Percentiles rank a stretch among this genome's conserved stretches.
phyloP scores from a whole-genome alignment of 2,888 invertebrate genomes.

The Anthrax anthrax region DNA sequence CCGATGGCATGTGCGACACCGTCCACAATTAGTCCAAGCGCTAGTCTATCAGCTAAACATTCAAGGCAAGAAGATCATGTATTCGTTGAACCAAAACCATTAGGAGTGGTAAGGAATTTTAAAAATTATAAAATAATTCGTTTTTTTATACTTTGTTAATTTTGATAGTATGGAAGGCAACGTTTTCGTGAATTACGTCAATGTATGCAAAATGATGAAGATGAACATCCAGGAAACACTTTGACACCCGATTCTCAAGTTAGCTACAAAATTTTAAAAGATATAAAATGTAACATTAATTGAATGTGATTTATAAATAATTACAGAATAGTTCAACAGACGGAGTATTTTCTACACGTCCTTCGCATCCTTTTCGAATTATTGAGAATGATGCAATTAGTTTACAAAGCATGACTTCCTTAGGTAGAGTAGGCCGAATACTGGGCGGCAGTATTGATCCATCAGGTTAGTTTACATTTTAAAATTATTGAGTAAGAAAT shows the following conservation, averaged over 20 bases:
- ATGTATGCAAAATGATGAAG: conserved; percentile 77
- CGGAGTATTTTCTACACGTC: conserved; percentile 52
- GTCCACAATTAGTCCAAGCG: conserved; percentile 28
- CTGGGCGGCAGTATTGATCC: conserved; percentile 54
- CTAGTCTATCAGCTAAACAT: conserved; percentile 23
- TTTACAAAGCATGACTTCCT: conserved; percentile 75
- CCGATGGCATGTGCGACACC: conserved; percentile 30
- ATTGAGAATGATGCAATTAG: conserved; percentile 81
- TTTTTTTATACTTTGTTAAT: background rate
- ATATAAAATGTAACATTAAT: no score
- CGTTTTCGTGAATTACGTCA: conserved; percentile 73
- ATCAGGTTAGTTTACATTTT: conserved; percentile 34
- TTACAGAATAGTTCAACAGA: conserved; percentile 50
- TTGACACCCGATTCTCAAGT: conserved; percentile 64
- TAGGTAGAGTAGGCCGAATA: conserved; percentile 69
- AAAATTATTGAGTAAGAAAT: background rate
- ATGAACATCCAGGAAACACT: conserved; percentile 49
- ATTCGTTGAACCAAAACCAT: conserved; percentile 31
- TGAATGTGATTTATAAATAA: no score
- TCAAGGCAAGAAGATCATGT: conserved; percentile 19
- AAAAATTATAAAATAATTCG: no score
- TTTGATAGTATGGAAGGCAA: conserved; percentile 44
- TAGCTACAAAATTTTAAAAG: conserved; percentile 12
- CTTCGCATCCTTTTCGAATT: conserved; percentile 67
- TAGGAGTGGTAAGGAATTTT: conserved; percentile 24